Conservation (phyloP, 2,113 vertebrate species). For the Pelobates fuscus region DNA sequence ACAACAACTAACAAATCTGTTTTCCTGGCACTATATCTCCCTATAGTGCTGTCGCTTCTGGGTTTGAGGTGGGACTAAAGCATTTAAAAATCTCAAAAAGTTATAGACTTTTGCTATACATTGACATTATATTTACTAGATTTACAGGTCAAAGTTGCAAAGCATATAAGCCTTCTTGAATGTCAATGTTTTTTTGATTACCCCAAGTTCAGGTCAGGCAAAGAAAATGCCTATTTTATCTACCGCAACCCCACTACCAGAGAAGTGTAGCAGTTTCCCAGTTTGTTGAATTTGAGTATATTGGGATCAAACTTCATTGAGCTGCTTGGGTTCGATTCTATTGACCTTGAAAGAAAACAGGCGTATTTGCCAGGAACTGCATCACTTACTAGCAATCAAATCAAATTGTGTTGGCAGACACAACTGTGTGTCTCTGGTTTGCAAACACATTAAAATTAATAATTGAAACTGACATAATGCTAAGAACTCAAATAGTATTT, state of each 20-base stretch:
- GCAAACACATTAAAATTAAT: conserved; percentile 47
- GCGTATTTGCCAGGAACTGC: conserved; percentile 31
- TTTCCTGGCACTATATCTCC: too few species aligned
- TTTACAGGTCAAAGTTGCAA: too few species aligned
- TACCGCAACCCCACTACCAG: neutral
- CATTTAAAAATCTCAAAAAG: too few species aligned
- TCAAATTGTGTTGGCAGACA: conserved; percentile 45
- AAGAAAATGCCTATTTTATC: neutral
- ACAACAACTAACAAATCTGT: too few species aligned
- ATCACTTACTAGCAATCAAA: conserved; percentile 47
- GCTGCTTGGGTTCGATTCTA: neutral
- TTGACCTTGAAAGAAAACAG: conserved; percentile 37
- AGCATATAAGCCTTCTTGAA: too few species aligned
- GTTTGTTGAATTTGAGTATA: neutral
- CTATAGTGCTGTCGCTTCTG: too few species aligned
- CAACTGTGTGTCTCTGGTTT: conserved; percentile 28
- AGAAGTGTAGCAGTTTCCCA: neutral
- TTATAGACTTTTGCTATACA: too few species aligned
- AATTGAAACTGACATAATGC: conserved; percentile 17
- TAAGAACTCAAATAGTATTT: neutral
- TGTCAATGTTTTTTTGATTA: too few species aligned
- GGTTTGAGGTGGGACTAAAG: too few species aligned
- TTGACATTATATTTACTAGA: too few species aligned
- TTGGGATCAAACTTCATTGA: neutral
- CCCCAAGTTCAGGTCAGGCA: neutral